Evolutionary conservation across 2,113 vertebrate species (phyloP).

Genomic region (Tetraodon nigroviridis): DNA sequence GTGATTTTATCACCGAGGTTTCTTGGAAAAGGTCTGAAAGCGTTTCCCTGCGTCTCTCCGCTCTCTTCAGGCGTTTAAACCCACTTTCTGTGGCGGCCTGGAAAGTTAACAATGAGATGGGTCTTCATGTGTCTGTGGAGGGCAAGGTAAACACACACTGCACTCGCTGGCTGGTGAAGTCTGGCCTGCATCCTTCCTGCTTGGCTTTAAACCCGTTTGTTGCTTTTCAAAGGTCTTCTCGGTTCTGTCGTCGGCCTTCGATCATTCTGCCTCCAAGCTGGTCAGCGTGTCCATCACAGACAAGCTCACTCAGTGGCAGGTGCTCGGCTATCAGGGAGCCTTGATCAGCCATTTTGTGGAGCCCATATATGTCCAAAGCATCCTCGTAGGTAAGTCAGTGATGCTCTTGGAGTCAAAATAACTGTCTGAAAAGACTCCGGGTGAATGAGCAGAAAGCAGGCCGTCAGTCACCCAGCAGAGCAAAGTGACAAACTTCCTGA

Average conservation of each 20-base stretch:
- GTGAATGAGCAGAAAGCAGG: not conserved
- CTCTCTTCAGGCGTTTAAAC: slow-evolving; percentile 72
- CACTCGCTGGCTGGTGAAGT: not conserved
- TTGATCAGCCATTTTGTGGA: slow-evolving; percentile 92
- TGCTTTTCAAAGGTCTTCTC: slow-evolving; percentile 71
- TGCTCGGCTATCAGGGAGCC: slow-evolving; percentile 90
- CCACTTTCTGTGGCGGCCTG: slow-evolving; percentile 82
- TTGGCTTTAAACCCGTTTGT: not conserved
- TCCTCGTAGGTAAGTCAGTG: slow-evolving; percentile 81
- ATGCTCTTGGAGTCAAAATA: too few relatives aligned
- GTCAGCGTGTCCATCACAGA: slow-evolving; percentile 90
- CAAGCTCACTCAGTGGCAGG: slow-evolving; percentile 92
- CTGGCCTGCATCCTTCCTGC: not conserved
- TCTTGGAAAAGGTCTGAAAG: not conserved
- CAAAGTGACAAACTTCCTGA: not conserved
- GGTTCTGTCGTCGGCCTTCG: slow-evolving; percentile 71
- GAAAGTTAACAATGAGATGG: slow-evolving; percentile 81
- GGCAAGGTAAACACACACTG: slow-evolving; percentile 73
- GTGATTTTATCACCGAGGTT: too few relatives aligned
- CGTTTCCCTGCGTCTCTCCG: not conserved
- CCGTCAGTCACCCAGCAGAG: not conserved
- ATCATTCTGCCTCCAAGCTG: slow-evolving; percentile 61
- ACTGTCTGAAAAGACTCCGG: not conserved
- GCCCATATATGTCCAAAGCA: slow-evolving; percentile 84
- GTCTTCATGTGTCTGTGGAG: slow-evolving; percentile 84